Conservation (phyloP, 2,888 invertebrate species). For the Dynastes grantii region DNA sequence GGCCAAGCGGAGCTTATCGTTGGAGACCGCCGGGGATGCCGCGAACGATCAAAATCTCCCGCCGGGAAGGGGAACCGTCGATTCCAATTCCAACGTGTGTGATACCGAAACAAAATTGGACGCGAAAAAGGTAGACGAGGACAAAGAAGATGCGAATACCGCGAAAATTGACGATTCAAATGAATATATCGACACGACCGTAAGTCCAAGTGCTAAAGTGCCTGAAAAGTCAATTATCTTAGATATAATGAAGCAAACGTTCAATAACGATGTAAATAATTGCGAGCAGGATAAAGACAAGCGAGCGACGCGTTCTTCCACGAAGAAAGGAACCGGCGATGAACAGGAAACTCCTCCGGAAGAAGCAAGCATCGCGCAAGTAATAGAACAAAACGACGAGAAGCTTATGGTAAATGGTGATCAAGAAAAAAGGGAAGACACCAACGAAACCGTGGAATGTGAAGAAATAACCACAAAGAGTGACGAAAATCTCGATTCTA, state of each 20-base stretch:
- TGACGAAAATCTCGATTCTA: conserved; percentile 25
- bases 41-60: conserved; percentile 39
- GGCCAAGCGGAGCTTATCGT: conserved; percentile 55
- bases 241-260: conserved; percentile 77
- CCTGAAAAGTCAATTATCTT: conserved; percentile 74
- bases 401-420: conserved; percentile 53
- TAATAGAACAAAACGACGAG: conserved; percentile 49
- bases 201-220: conserved; percentile 68
- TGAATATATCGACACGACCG: conserved; percentile 53
- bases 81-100: conserved; percentile 68
- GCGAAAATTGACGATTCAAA: conserved; percentile 47
- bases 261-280: conserved; percentile 64
- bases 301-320: conserved; percentile 58
- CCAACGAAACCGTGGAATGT: conserved; percentile 46
- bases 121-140: conserved; percentile 41
- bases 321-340: conserved; percentile 53
- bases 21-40: conserved; percentile 54
- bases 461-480: conserved; percentile 31
- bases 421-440: conserved; percentile 44
- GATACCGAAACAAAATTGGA: conserved; percentile 57
- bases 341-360: conserved; percentile 40
- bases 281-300: conserved; percentile 57
- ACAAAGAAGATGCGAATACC: conserved; percentile 54
- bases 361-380: conserved; percentile 26
- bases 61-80: conserved; percentile 51